A percentile compares a stretch with the other conserved stretches of the same genome.
Conservation (phyloP, 2,888 invertebrate genomes). For the Ophonus ardosiacus region DNA sequence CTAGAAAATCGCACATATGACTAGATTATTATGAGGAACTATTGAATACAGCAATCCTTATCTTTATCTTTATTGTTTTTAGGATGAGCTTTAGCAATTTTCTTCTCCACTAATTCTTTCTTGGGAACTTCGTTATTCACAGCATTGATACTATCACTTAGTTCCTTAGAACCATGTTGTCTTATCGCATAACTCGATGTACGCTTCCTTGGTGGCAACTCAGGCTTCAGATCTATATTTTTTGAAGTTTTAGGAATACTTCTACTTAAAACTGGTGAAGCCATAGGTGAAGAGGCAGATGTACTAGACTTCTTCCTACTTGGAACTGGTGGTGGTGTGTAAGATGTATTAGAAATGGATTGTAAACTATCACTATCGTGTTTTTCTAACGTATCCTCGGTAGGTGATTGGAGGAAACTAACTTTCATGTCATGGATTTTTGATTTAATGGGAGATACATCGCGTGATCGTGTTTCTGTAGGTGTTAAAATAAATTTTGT, state of each 20-base stretch:
- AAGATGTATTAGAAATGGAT: conserved; percentile 68
- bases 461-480: conserved; percentile 25
- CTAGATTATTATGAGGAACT: conserved; percentile 47
- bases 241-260: conserved; percentile 70
- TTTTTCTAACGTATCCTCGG: conserved; percentile 39
- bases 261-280: conserved; percentile 69
- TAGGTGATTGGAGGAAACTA: conserved; percentile 52
- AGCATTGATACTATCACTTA: conserved; percentile 28
- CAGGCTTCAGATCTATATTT: conserved; percentile 71
- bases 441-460: conserved; percentile 49
- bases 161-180: conserved; percentile 58
- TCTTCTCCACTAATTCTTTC: conserved; percentile 41
- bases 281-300: conserved; percentile 74
- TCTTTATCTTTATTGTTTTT: conserved; percentile 69
- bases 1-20: conserved; percentile 56
- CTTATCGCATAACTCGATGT: conserved; percentile 56
- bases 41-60: conserved; percentile 73
- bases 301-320: conserved; percentile 69
- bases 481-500: conserved; percentile 20
- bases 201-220: conserved; percentile 65
- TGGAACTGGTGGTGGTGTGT: conserved; percentile 69
- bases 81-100: conserved; percentile 65
- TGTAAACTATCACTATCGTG: conserved; percentile 63
- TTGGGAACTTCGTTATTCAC: conserved; percentile 41
- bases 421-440: conserved; percentile 58